Conservation (phyloP, 2,888 invertebrate genomes). For the Anarsia innoxiella region DNA sequence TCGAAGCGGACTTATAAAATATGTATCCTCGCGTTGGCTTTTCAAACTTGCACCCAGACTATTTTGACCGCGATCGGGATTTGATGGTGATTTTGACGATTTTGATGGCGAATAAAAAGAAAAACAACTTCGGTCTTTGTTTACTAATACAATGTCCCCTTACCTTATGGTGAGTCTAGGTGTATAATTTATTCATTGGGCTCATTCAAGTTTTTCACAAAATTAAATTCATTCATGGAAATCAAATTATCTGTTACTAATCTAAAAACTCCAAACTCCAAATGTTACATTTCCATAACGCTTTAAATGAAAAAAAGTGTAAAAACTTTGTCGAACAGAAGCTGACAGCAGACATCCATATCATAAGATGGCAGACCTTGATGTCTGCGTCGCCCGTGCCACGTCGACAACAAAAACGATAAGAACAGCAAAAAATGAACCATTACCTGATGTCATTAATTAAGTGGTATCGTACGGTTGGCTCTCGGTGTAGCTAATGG, state of each 20-base stretch:
- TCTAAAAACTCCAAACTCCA: no score
- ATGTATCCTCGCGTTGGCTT: conserved; percentile 65
- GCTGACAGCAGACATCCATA: conserved; percentile 56
- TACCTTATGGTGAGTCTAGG: no score
- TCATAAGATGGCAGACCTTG: conserved; percentile 50
- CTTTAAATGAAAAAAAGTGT: conserved; percentile 19
- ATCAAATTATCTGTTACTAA: no score
- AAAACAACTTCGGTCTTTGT: conserved; percentile 1
- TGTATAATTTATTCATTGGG: no score
- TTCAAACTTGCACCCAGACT: conserved; percentile 61
- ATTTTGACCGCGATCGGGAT: conserved; percentile 67
- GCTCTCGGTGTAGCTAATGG: no score
- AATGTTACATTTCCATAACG: no score
- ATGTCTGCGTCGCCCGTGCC: conserved; percentile 45
- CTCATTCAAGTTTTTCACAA: no score
- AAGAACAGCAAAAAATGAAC: conserved; percentile 33
- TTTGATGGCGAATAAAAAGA: conserved; percentile 35
- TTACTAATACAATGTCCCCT: no score
- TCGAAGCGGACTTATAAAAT: conserved; percentile 74
- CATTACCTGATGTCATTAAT: conserved; percentile 61
- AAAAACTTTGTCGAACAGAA: conserved; percentile 44
- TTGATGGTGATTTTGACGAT: no score
- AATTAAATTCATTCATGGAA: no score
- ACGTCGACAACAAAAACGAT: conserved; percentile 22
- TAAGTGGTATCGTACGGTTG: conserved; percentile 35